Conservation (phyloP, 2,113 vertebrate species). For the Cavia porcellus region DNA sequence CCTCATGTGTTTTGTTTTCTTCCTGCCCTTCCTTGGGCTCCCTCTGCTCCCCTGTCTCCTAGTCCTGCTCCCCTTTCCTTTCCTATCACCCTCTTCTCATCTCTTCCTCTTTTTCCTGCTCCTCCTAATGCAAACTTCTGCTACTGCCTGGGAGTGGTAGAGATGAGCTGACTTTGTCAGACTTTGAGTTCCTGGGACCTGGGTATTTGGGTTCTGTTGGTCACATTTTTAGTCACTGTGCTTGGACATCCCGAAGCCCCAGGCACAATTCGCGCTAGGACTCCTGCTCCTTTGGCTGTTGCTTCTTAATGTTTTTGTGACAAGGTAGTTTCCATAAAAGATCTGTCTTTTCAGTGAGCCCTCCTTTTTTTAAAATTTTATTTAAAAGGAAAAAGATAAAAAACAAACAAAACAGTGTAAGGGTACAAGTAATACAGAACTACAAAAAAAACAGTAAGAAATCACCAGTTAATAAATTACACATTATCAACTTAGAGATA, state of each 20-base stretch:
- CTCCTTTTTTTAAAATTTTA: too few species aligned
- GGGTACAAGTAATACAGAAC: too few species aligned
- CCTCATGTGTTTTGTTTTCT: not conserved
- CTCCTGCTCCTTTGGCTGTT: slow-evolving; percentile 92
- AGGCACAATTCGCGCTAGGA: slow-evolving; percentile 95
- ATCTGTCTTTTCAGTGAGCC: slow-evolving; percentile 91
- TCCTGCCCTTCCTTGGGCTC: too few species aligned
- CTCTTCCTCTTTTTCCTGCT: too few species aligned
- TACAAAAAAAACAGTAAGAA: too few species aligned
- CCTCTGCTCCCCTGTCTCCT: too few species aligned
- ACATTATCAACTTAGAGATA: too few species aligned
- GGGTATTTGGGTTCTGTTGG: slow-evolving; percentile 92
- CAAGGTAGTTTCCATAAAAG: slow-evolving; percentile 95
- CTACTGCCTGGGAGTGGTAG: slow-evolving; percentile 74
- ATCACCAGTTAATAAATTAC: too few species aligned
- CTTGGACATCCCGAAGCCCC: slow-evolving; percentile 92
- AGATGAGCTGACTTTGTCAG: slow-evolving; percentile 94
- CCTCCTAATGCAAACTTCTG: not conserved
- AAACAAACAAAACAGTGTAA: too few species aligned
- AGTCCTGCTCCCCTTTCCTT: too few species aligned
- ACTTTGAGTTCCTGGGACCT: slow-evolving; percentile 95
- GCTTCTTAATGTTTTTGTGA: slow-evolving; percentile 91
- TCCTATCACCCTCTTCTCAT: too few species aligned
- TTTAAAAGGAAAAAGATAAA: too few species aligned
- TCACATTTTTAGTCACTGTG: slow-evolving; percentile 88